Base-by-base conservation (phyloP, 2,797 vertebrate species). In the Crenichthys baileyi region DNA sequence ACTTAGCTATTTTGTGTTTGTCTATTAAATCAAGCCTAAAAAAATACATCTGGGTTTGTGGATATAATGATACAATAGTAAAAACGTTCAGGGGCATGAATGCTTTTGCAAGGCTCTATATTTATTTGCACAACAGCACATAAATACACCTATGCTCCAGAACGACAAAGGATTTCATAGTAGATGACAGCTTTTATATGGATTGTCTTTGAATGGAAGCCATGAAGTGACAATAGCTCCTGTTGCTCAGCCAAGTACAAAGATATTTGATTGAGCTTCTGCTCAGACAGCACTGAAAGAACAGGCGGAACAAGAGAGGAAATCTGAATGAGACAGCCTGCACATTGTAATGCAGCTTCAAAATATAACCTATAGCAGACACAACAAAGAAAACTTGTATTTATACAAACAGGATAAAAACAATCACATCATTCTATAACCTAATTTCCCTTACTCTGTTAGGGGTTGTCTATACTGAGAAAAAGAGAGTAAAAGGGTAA, bases 201-300 rank as follows among this genome's bases (percentile, higher is more conserved):
- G 51, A 41, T 70, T 72, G 87, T 71, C 51, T 89, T 81, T 87
- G 84, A 91, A 88, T 79, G 67, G 84, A 77, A 82, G 73, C 79
- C 85, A 83, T 24, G 67, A 72, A 82, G 78, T 87, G 89, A 90
- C 92, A 84, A 83, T 78, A 86, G 85, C 83, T 92, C 84, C 85
- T 84, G 84, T 76, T 88, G 86, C 86, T 89, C 90, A 91, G 88
- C 86, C 89, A 90, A 92, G 90, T 86, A 90, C 89, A 90, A 88
- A 92, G 88, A 84, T 87, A 88, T 91, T 89, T 94, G 92, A 93
- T 92, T 88, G 83, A 93, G 89, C 91, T 90, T 93, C 92, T 93
- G 91, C 93, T 93, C 93, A 85, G 91, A 89, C 82, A 89, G 80
- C 74, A 68, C 76, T 70, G 84, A 87, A 87, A 90, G 92, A 93